Evolutionary conservation across 2,888 invertebrate species (phyloP).

Genomic region (Diaperis boleti): DNA sequence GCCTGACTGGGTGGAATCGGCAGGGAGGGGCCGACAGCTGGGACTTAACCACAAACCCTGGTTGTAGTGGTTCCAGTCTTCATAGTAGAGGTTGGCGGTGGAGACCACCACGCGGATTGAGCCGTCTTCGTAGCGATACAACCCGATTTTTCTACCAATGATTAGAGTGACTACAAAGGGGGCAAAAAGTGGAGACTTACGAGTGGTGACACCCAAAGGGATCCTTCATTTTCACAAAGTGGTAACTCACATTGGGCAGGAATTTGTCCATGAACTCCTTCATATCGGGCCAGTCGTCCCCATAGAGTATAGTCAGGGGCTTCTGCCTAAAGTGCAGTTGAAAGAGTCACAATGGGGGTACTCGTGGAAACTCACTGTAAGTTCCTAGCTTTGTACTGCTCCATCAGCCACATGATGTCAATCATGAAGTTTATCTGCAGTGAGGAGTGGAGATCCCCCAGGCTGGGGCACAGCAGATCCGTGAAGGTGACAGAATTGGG

Average conservation of each 20-base stretch:
- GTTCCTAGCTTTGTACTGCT: constrained; percentile 85
- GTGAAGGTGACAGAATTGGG: constrained; percentile 77
- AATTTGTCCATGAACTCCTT: constrained; percentile 68
- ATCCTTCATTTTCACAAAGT: constrained; percentile 79
- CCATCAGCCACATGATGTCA: constrained; percentile 88
- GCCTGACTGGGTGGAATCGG: constrained; percentile 70
- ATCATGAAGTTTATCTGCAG: constrained; percentile 96
- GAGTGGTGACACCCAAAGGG: constrained; percentile 91
- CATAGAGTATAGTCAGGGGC: constrained; percentile 82
- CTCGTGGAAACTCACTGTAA: constrained; percentile 70
- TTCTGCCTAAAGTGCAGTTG: constrained; percentile 85
- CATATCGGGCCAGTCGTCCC: constrained; percentile 72
- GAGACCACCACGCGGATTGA: constrained; percentile 88
- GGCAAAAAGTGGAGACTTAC: constrained; percentile 67
- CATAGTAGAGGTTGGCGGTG: constrained; percentile 91
- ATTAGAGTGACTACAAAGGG: constrained; percentile 53
- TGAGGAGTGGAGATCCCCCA: constrained; percentile 80
- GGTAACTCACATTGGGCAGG: constrained; percentile 74
- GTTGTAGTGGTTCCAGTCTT: constrained; percentile 95
- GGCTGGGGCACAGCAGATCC: constrained; percentile 81
- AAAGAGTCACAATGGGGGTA: not conserved
- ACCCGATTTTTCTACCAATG: constrained; percentile 83
- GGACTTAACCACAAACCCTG: constrained; percentile 97
- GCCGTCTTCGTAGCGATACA: constrained; percentile 84
- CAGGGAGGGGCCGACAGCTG: constrained; percentile 74